A percentile compares a stretch with the other conserved stretches of the same genome.
Evolutionary conservation across 2,888 invertebrate genomes (phyloP).

Genomic region (Urechis unicinctus): DNA sequence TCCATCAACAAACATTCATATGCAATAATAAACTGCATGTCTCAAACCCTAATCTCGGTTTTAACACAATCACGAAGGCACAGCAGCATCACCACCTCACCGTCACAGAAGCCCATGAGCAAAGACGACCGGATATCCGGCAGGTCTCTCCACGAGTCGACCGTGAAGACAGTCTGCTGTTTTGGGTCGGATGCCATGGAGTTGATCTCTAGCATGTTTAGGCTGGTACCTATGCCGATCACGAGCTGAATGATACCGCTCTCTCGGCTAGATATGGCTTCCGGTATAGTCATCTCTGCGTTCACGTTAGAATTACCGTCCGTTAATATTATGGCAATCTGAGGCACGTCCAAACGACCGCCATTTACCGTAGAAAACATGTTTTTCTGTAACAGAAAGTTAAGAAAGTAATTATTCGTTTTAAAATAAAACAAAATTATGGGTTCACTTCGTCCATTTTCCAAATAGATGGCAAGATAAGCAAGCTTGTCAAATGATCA

Average conservation of each 20-base stretch:
- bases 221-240: constrained; percentile 9
- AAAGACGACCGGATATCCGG: constrained; percentile 24
- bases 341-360: constrained; percentile 30
- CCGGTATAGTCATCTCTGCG: constrained; percentile 26
- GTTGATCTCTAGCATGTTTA: constrained; percentile 13
- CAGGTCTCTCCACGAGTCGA: constrained; percentile 7
- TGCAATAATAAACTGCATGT: no score
- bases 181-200: constrained; percentile 14
- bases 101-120: constrained; percentile 34
- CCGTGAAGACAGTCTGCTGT: constrained; percentile 5
- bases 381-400: not conserved
- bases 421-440: no score
- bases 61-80: no score
- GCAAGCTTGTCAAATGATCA: no score
- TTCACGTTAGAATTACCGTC: constrained; percentile 36
- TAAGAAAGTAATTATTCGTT: no score
- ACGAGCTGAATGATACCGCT: constrained; percentile 10
- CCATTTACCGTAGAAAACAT: constrained; percentile 33
- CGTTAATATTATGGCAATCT: constrained; percentile 33
- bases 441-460: no score
- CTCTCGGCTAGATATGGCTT: constrained; percentile 21
- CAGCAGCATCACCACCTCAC: no score
- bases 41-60: no score
- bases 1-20: no score
- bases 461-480: no score